Evolutionary conservation across 2,797 vertebrate species (phyloP), one percentile per base, ranked within the genome.

Genomic region (Rhyacichthys aspro): DNA sequence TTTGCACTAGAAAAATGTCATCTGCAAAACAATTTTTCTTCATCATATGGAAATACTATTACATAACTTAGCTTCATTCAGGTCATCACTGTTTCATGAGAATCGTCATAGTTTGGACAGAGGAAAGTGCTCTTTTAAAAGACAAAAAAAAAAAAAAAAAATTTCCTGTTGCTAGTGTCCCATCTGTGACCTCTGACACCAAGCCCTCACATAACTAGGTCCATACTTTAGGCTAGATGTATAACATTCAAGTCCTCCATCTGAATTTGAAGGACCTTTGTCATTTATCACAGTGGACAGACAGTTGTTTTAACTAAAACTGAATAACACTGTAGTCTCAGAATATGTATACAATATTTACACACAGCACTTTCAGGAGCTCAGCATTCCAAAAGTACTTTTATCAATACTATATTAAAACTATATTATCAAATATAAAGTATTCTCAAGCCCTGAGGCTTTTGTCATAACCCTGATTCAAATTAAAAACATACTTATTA

Each of bases 101-200:
- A 23, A 53, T 54, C 68, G 57, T 54, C 68, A 2, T 17, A 10
- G 53, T 74, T 55, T 15, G 63, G 43, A 70, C 15, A 11, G n/a
- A 38, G 46, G 38, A 47, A 52, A 46, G 59, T 73, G 63, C 55
- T 7, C 32, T 34, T 54, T 70, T 15, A 37, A 61, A 78, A 69
- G 70, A 76, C 77, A 87, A 74, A 70, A 63, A 81, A 76, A 85
- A 84, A 74, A 28, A 5, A 34, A 64, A 46, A 42, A 14, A 7
- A 14, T 46, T 37, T 67, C 60, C 55, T 50, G 73, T 74, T 48
- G 23, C 67, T 70, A 56, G 71, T 75, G 75, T 80, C 74, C 74
- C 72, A 82, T 78, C 63, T 79, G 74, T 74, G 37, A 85, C 76
- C 44, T 74, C 41, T 79, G 67, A 82, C 71, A 70, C 62, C 39